Conservation (phyloP, 37 sponge, comb jelly and placozoan species). For the Dysidea cf. avara region DNA sequence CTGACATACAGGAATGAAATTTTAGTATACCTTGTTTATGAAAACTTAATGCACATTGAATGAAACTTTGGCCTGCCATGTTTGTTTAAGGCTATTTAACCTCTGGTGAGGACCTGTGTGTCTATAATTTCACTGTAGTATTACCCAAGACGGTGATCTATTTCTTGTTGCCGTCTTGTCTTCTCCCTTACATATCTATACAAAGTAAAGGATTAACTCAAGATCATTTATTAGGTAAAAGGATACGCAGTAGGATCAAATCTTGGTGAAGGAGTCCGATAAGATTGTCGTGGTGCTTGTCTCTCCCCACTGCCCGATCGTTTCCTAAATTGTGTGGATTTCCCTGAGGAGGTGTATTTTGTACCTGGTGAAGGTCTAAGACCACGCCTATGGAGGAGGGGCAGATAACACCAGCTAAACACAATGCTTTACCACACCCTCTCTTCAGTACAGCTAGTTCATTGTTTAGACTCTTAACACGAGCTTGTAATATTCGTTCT, state of each 20-base stretch:
- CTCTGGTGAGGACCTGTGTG: too few relatives aligned
- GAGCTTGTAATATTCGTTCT: conserved; percentile 63
- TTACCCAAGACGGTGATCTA: conserved; percentile 32
- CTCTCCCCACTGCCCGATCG: background rate
- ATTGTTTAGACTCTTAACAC: conserved; percentile 82
- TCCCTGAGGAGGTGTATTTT: conserved; percentile 45
- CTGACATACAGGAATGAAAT: too few relatives aligned
- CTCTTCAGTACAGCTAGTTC: conserved; percentile 68
- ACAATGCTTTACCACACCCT: conserved; percentile 8
- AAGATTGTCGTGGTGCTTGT: background rate
- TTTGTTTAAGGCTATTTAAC: too few relatives aligned
- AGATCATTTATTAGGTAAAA: too few relatives aligned
- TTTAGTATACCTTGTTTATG: too few relatives aligned
- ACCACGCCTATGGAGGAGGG: conserved; percentile 10
- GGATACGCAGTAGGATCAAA: conserved; percentile 81
- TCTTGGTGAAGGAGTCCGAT: conserved; percentile 17
- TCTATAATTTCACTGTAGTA: too few relatives aligned
- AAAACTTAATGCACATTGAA: too few relatives aligned
- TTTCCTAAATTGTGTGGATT: background rate
- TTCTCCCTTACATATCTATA: conserved; percentile 55
- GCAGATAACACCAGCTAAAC: background rate
- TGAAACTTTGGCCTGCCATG: too few relatives aligned
- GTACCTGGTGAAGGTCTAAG: conserved; percentile 1
- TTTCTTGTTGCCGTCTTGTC: conserved; percentile 45
- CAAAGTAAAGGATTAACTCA: too few relatives aligned